Evolutionary conservation across 2,797 vertebrate genomes (phyloP).

Genomic region (Gadopsis marmoratus): DNA sequence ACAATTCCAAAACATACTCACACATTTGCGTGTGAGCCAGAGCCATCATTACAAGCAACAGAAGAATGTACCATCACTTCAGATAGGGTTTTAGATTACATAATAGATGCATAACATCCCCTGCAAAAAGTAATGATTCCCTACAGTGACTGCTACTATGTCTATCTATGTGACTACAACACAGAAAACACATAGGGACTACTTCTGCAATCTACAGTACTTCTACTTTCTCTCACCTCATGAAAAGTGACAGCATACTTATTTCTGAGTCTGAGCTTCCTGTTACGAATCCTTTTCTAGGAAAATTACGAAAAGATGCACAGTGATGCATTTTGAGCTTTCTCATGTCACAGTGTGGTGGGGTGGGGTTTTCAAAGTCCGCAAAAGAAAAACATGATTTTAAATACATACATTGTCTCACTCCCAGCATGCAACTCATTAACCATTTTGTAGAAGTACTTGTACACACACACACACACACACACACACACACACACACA

Average conservation of each 20-base stretch:
- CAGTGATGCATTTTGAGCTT: conserved; percentile 13
- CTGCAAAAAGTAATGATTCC: background rate
- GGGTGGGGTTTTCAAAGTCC: background rate
- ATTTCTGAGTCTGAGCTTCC: conserved; percentile 82
- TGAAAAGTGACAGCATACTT: conserved; percentile 84
- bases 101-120: background rate
- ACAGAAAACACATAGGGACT: conserved; percentile 15
- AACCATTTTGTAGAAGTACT: background rate
- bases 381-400: background rate
- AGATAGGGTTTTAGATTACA: conserved; percentile 5
- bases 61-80: background rate
- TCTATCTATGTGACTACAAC: conserved; percentile 24
- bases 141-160: conserved; percentile 3
- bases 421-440: background rate
- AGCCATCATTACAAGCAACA: background rate
- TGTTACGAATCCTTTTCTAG: conserved; percentile 85
- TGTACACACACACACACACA: background rate
- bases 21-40: background rate
- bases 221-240: conserved; percentile 82
- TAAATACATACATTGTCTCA: background rate
- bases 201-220: conserved; percentile 30
- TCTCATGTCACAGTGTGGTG: background rate
- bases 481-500: background rate
- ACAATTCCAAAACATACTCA: background rate
- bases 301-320: conserved; percentile 58